A percentile compares a stretch with the other conserved stretches of the same genome.
Conservation (phyloP, 1,140 invertebrate genomes). For the Nebria ingens region DNA sequence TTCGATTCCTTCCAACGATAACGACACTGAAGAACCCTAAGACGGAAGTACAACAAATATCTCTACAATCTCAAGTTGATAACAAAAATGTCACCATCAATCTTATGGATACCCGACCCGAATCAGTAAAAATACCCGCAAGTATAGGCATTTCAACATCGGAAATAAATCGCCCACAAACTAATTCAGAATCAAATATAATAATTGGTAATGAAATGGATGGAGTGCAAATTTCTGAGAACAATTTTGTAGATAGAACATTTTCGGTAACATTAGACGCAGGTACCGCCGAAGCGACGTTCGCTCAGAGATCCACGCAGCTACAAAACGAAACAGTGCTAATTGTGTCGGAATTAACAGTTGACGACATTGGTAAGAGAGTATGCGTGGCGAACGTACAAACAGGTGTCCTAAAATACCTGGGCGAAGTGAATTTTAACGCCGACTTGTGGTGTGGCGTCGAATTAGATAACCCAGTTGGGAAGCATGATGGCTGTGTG, state of each 20-base stretch:
- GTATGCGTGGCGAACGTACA: conserved; percentile 42
- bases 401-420: conserved; percentile 43
- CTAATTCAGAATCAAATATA: neutral
- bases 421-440: conserved; percentile 46
- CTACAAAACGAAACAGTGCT: neutral
- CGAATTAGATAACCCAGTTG: conserved; percentile 45
- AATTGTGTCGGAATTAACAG: conserved; percentile 17
- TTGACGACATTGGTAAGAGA: conserved; percentile 37
- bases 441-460: conserved; percentile 53
- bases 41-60: neutral
- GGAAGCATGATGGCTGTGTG: conserved; percentile 52
- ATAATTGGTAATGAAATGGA: neutral
- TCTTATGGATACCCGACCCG: too few relatives aligned
- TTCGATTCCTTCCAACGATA: neutral
- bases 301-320: neutral
- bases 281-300: neutral
- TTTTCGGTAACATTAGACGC: neutral
- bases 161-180: too few relatives aligned
- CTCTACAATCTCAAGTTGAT: neutral
- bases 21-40: neutral
- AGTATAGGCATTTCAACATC: too few relatives aligned
- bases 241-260: neutral
- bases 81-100: neutral
- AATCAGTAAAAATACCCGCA: too few relatives aligned
- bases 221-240: neutral